Evolutionary conservation across 2,797 vertebrate genomes (phyloP).

Genomic region (Tokudaia tokunoshimensis): DNA sequence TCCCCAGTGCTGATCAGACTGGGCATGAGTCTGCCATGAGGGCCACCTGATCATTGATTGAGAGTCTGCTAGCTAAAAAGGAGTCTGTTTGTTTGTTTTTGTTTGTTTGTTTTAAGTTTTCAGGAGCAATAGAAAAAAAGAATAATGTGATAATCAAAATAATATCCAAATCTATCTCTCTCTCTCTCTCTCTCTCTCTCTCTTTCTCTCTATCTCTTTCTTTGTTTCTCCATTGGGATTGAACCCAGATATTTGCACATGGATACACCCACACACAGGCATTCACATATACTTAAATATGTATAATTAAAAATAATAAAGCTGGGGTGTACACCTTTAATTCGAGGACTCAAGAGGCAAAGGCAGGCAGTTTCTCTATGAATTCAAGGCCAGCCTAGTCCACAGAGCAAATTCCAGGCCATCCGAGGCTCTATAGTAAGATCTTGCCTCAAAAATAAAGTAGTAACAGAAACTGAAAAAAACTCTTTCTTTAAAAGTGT

Average conservation of each 20-base stretch:
- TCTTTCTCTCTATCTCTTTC: no score
- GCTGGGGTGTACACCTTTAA: not conserved
- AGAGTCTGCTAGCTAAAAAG: not conserved
- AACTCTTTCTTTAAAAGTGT: not conserved
- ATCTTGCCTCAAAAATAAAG: not conserved
- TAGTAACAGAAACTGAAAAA: not conserved
- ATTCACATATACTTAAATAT: not conserved
- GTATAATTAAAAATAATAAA: not conserved
- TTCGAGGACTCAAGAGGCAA: not conserved
- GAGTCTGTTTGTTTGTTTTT: not conserved
- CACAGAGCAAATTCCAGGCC: not conserved
- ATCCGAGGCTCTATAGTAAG: not conserved
- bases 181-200: fast-evolving
- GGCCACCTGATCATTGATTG: not conserved
- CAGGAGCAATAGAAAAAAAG: not conserved
- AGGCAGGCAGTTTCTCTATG: not conserved
- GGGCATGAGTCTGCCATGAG: not conserved
- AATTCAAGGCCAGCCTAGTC: not conserved
- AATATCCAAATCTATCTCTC: not conserved
- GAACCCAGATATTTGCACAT: no score
- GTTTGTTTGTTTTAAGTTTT: not conserved
- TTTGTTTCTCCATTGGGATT: no score
- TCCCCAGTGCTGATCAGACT: fast-evolving
- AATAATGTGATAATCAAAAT: not conserved
- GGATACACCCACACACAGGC: not conserved